A percentile compares a stretch with the other conserved stretches of the same genome.
These are phyloP conservation scores for Calcarius lapponicus DNA, from an alignment of 2,797 vertebrate genomes.

Conservation along the genomic window DNA sequence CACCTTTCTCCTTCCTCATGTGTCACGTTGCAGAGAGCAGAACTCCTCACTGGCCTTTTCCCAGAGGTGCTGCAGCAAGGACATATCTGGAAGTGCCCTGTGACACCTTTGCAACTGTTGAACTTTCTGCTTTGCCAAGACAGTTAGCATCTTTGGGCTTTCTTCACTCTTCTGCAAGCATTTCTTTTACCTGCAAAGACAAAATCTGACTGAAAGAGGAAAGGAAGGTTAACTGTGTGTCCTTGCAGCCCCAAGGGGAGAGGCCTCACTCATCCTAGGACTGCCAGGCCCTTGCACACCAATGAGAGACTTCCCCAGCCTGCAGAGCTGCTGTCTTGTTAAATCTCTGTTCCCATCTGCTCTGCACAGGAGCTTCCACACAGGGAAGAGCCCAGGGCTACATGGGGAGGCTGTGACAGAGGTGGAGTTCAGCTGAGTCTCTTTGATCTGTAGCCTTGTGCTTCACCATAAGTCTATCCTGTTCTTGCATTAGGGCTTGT, in stretches of 20 bases:
- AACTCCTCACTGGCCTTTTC: neutral
- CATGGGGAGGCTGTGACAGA: neutral
- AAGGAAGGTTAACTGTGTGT: neutral
- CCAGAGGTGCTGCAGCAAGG: neutral
- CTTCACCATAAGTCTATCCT: neutral
- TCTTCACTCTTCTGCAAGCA: neutral
- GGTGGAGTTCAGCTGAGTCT: neutral
- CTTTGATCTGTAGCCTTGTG: neutral
- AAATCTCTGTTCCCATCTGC: neutral
- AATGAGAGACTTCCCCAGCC: neutral
- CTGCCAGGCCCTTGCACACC: rapidly evolving
- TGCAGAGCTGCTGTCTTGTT: neutral
- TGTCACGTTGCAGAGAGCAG: neutral
- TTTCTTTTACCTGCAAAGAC: neutral
- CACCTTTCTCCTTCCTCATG: neutral
- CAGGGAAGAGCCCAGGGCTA: neutral
- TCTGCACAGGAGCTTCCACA: neutral
- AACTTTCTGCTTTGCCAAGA: neutral
- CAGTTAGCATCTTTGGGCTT: neutral
- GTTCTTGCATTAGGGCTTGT: neutral
- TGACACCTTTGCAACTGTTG: neutral
- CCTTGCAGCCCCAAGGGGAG: neutral
- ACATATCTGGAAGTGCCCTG: neutral
- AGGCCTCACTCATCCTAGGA: neutral
- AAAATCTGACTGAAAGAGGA: neutral